Evolutionary conservation across 2,797 vertebrate species (phyloP), one percentile per base, ranked within the genome.

Genomic region (Acanthurus leucopareius): DNA sequence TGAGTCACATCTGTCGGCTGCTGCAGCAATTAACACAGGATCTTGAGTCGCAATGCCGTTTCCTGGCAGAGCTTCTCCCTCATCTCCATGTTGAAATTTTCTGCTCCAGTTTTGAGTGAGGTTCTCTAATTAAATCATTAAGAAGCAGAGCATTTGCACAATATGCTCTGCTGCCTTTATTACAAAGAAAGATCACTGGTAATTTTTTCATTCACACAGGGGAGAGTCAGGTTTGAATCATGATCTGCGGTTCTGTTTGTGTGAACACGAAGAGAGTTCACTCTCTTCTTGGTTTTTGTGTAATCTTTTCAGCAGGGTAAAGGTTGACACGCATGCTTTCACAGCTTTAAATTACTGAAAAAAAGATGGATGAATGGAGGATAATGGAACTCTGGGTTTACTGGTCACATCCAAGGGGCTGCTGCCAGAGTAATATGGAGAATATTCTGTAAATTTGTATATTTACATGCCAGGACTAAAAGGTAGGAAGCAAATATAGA

Each of bases 51-150:
- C 17, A 45, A 59, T 35, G 79, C 74, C 44, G 67, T 75, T 73
- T 78, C 54, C 75, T 93, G 90, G 89, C 89, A 86, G 53, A 80
- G 80, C 67, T 75, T 66, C 81, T 60, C 15, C 10, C 75, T 93
- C 92, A 84, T 91, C 86, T 82, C 77, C 78, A 63, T 66, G 80
- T 71, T 80, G 70, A 89, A 93, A 94, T 92, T 83, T 92, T 90
- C 89, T 90, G 90, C 90, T 93, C 88, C 86, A 91, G 62, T 93
- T 93, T 93, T 91, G 84, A 94, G 85, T 42, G 58, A 90, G 89
- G 82, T 90, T 93, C 77, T 89, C 87, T 95, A 95, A 96, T 95
- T 91, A 94, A 94, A 93, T 91, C 93, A 93, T 95, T 95, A 94
- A 92, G 93, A 90, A 90, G 88, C 87, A 82, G 87, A 92, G 87